Percentiles rank a stretch among this genome's conserved stretches.
Conservation (phyloP, 1,140 invertebrate genomes). For the Tetraneura akinire region DNA sequence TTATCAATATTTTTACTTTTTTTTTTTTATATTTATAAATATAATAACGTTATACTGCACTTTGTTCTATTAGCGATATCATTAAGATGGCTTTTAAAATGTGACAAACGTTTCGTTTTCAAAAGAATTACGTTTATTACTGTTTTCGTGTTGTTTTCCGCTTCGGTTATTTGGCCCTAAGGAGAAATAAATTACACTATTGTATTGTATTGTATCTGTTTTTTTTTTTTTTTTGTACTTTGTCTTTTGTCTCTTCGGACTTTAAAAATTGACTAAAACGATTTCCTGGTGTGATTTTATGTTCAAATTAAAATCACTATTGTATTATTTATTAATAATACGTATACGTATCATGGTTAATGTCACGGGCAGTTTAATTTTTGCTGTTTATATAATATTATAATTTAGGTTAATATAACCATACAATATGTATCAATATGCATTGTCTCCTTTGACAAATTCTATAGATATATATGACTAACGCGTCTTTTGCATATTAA, state of each 20-base stretch:
- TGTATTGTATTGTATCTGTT: not conserved
- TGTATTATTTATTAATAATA: not conserved
- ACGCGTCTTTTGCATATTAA: not conserved
- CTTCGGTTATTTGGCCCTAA: conserved; percentile 32
- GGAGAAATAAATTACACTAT: conserved; percentile 48
- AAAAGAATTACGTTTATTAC: conserved; percentile 48
- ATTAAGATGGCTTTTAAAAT: conserved; percentile 20
- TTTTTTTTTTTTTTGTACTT: not conserved
- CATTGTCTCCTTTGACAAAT: conserved; percentile 12
- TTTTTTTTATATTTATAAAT: too few species aligned
- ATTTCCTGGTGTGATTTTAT: not conserved
- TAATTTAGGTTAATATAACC: not conserved
- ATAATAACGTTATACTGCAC: not conserved
- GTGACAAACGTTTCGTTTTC: conserved; percentile 32
- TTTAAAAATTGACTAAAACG: not conserved
- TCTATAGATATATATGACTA: not conserved
- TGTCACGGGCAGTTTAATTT: not conserved
- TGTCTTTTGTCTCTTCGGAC: not conserved
- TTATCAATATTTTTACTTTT: not conserved
- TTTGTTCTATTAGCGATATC: conserved; percentile 16
- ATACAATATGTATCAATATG: not conserved
- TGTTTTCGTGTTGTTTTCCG: conserved; percentile 36
- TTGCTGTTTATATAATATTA: not conserved
- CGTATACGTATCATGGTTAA: not conserved
- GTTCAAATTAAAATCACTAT: not conserved